Conservation (phyloP, 2,888 invertebrate genomes). For the Isotomurus palustris region DNA sequence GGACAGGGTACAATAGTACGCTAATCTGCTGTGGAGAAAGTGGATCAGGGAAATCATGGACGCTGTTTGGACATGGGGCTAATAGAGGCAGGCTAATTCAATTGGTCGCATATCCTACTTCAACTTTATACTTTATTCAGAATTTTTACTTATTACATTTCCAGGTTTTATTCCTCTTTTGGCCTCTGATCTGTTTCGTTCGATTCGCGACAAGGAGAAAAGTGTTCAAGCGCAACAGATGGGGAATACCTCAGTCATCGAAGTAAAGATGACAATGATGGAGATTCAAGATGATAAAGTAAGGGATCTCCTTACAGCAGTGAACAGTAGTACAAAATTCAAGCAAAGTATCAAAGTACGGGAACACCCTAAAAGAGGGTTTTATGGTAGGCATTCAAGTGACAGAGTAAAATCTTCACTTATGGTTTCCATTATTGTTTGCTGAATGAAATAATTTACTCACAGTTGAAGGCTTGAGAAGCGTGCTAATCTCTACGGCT, state of each 20-base stretch:
- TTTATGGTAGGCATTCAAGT: constrained; percentile 52
- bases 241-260: not conserved
- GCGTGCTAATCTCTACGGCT: constrained; percentile 51
- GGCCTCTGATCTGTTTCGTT: constrained; percentile 55
- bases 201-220: constrained; percentile 51
- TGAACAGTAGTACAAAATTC: constrained; percentile 46
- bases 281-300: constrained; percentile 58
- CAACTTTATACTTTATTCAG: constrained; percentile 9
- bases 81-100: constrained; percentile 54
- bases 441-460: not conserved
- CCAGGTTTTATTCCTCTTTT: constrained; percentile 56
- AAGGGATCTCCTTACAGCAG: constrained; percentile 54
- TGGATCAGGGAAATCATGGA: constrained; percentile 58
- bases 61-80: constrained; percentile 56
- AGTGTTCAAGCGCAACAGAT: constrained; percentile 34
- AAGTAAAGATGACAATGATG: constrained; percentile 56
- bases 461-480: constrained; percentile 54
- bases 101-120: constrained; percentile 1
- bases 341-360: constrained; percentile 54
- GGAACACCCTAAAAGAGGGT: constrained; percentile 57
- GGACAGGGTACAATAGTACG: constrained; percentile 57
- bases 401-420: not conserved
- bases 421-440: not conserved
- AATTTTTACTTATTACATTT: not conserved
- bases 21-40: constrained; percentile 59